phyloP scores from a whole-genome alignment of 2,797 vertebrate species.

The Syncerus caffer region DNA sequence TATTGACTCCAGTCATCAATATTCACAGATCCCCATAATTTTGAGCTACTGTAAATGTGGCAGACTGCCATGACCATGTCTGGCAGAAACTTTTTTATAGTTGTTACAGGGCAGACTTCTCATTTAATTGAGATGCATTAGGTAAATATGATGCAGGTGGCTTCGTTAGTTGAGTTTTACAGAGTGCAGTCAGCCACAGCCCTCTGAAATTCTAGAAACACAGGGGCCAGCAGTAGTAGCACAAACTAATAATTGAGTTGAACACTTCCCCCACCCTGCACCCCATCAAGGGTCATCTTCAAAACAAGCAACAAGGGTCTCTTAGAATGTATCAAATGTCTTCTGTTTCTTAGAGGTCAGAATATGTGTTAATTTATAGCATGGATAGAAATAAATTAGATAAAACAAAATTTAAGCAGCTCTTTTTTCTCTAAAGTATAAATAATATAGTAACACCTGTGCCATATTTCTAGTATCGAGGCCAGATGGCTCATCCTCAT shows the following conservation, averaged over 20 bases:
- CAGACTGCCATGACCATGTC: not conserved
- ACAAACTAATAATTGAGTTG: not conserved
- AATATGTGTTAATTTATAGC: not conserved
- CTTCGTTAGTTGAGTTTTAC: not conserved
- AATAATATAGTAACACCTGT: not conserved
- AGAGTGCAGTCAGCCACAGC: not conserved
- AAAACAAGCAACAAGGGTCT: not conserved
- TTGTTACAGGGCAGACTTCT: not conserved
- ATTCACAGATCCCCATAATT: not conserved
- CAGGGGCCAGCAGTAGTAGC: not conserved
- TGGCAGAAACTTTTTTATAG: not conserved
- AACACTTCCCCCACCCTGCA: not conserved
- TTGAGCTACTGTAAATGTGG: not conserved
- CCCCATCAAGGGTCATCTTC: not conserved
- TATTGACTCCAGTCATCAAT: not conserved
- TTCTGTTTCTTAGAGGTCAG: not conserved
- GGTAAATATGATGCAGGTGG: not conserved
- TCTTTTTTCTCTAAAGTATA: not conserved
- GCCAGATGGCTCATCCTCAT: not conserved
- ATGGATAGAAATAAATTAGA: not conserved
- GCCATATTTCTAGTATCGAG: not conserved
- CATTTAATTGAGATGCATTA: constrained; percentile 16
- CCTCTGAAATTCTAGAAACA: not conserved
- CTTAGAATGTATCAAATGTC: not conserved
- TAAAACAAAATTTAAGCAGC: not conserved